phyloP scores from a whole-genome alignment of 2,113 vertebrate genomes.

The Leptosomus discolor region DNA sequence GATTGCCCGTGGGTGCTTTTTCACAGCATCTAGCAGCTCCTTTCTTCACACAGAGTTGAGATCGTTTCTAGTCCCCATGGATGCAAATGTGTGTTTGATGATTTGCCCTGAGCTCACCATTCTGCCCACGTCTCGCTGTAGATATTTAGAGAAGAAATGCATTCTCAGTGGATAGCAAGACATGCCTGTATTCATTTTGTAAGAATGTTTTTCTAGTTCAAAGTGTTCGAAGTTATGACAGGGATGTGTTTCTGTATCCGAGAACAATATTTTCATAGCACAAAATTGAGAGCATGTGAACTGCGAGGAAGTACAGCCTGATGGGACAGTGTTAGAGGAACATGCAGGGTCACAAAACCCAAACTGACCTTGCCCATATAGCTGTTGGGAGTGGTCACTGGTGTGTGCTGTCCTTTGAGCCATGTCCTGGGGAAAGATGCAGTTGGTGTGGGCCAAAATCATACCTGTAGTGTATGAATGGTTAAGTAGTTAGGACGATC shows the following conservation, averaged over 20 bases:
- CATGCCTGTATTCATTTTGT: not conserved
- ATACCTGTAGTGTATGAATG: not conserved
- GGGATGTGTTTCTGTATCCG: not conserved
- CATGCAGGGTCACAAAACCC: not conserved
- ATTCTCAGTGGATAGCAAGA: not conserved
- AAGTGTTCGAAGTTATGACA: not conserved
- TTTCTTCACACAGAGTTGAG: not conserved
- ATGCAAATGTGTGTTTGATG: not conserved
- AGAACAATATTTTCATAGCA: not conserved
- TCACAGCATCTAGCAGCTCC: not conserved
- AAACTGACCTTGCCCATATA: not conserved
- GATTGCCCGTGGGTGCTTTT: not conserved
- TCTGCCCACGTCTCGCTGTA: not conserved
- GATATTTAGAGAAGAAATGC: not conserved
- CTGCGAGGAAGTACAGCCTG: not conserved
- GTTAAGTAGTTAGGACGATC: not conserved
- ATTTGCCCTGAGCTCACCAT: not conserved
- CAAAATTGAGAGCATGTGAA: not conserved
- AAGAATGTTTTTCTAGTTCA: not conserved
- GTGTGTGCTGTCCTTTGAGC: not conserved
- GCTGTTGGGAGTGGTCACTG: not conserved
- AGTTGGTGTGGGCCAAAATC: not conserved
- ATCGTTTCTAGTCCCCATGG: not conserved
- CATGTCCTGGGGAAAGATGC: fast-evolving
- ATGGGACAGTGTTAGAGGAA: not conserved